Evolutionary conservation across 2,113 vertebrate genomes (phyloP), one percentile per base, ranked within the genome.

Genomic region (Channa maculata): DNA sequence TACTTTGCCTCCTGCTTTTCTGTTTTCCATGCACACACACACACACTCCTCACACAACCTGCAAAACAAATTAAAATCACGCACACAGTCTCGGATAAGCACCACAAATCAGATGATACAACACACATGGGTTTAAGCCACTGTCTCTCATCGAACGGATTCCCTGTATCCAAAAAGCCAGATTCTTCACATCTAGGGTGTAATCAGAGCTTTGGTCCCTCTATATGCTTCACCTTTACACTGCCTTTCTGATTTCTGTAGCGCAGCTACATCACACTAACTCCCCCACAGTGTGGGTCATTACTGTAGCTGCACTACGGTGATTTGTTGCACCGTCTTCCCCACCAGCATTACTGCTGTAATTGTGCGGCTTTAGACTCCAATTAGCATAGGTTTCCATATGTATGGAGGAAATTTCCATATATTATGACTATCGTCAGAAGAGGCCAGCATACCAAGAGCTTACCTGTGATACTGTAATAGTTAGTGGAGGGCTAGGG

Each of bases 311-410:
- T 8, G 59, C 65, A 41, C 49, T 11, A 52, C 38, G 11, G 69
- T 85, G 86, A 90, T 89, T 88, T 82, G 82, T 89, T 58, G 55
- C 82, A 12, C 66, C 36, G 55, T 57, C 58, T 59, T 14, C n/a
- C 10, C 69, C 65, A 71, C 72, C 66, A 64, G 82, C 77, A 71
- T 77, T 75, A 78, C 83, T 2, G 44, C 65, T 77, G 75, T 89
- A 88, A 89, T 86, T 62, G 76, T 74, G 77, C 71, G 53, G 73
- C 85, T 89, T 92, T 86, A 77, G 60, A 71, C 67, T 84, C 74
- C 75, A 87, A 89, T 93, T 90, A 89, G 71, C 86, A 88, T 77
- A 74, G 52, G 62, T 75, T 82, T 87, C 80, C 80, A 86, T 87
- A 84, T 82, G 82, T 58, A 84, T 84, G 72, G 70, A 8, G 39